phyloP scores from a whole-genome alignment of 2,888 invertebrate genomes.

The Galeruca laticollis region DNA sequence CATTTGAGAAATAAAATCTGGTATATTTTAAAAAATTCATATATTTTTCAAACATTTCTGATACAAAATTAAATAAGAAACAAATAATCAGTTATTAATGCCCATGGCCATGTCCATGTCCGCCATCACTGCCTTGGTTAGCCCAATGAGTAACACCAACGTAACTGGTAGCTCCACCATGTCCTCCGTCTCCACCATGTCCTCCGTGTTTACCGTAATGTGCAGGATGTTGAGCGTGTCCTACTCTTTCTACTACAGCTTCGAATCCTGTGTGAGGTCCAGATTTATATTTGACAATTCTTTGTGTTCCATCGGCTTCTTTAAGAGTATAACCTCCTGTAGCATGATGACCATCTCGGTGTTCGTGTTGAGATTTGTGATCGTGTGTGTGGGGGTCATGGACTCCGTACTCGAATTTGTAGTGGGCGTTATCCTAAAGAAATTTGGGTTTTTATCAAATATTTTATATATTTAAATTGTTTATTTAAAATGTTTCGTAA shows the following conservation, averaged over 20 bases:
- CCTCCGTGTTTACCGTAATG: conserved; percentile 42
- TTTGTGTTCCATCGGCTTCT: conserved; percentile 63
- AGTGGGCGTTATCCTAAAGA: conserved; percentile 50
- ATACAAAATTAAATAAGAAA: no score
- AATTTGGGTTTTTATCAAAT: no score
- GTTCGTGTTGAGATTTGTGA: conserved; percentile 62
- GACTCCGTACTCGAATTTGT: conserved; percentile 64
- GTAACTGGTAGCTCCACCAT: conserved; percentile 49
- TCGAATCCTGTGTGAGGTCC: conserved; percentile 51
- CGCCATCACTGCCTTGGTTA: conserved; percentile 41
- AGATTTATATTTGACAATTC: conserved; percentile 61
- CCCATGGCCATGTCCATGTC: conserved; percentile 39
- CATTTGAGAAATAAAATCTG: no score
- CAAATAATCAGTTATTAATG: no score
- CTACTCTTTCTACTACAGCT: conserved; percentile 53
- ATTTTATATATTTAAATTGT: no score
- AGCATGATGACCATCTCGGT: conserved; percentile 61
- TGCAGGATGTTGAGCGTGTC: conserved; percentile 55
- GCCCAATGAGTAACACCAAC: conserved; percentile 53
- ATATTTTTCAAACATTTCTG: no score
- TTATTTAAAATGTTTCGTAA: no score
- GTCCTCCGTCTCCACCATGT: conserved; percentile 29
- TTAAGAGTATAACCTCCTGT: conserved; percentile 62
- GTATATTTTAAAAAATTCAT: no score
- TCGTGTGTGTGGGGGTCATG: conserved; percentile 64